These are phyloP conservation scores for Cactoblastis cactorum DNA, from an alignment of 2,888 invertebrate genomes.

Conservation along the genomic window DNA sequence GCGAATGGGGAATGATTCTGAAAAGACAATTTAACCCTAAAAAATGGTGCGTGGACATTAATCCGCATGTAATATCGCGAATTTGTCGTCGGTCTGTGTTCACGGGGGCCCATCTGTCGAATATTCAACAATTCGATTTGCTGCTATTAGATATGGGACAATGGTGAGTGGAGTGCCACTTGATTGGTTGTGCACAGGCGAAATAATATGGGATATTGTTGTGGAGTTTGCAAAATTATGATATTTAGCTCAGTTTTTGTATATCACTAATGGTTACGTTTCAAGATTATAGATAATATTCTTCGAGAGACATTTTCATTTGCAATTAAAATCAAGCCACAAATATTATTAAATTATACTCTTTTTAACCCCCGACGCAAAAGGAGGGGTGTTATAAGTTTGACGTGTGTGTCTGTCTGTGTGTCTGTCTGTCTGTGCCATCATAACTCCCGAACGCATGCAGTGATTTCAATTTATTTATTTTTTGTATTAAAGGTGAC, in stretches of 20 bases:
- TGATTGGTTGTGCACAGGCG: conserved; percentile 48
- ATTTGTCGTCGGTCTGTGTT: conserved; percentile 71
- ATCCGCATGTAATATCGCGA: conserved; percentile 79
- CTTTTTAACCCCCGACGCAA: no score
- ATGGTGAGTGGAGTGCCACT: conserved; percentile 37
- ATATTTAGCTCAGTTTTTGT: neutral
- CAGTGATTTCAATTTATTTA: no score
- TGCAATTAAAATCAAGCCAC: neutral
- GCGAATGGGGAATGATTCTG: conserved; percentile 52
- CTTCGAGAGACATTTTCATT: no score
- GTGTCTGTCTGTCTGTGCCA: no score
- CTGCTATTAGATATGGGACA: conserved; percentile 54
- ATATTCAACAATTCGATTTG: conserved; percentile 64
- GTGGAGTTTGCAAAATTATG: neutral
- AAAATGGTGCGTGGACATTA: conserved; percentile 75
- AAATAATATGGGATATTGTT: conserved; percentile 19
- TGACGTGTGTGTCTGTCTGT: no score
- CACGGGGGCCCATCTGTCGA: conserved; percentile 65
- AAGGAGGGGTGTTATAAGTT: no score
- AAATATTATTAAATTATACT: neutral
- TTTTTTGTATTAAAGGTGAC: no score
- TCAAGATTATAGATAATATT: neutral
- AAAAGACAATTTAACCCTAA: conserved; percentile 80
- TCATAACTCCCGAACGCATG: no score
- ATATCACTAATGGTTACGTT: neutral